Base-by-base conservation (phyloP, 2,113 vertebrate genomes). In the Epinephelus lanceolatus region DNA sequence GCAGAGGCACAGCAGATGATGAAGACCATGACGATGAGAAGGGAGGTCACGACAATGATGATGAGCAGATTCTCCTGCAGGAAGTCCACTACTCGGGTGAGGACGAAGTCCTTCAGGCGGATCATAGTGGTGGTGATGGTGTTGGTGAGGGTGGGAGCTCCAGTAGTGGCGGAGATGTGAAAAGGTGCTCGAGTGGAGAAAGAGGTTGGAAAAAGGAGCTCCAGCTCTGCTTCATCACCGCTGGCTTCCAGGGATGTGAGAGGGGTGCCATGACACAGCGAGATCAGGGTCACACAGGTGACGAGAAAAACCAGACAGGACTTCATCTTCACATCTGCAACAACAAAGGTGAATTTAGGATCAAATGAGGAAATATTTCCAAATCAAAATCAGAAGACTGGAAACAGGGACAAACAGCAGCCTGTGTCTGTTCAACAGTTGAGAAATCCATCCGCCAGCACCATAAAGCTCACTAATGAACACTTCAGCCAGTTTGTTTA, bases 21-120 rank as follows among this genome's bases (percentile, higher is more conserved):
- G 90, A 98, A 97, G 91, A 99, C 95, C 78, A 98, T 93, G 86
- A 99, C 95, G 3, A 98, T 96, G 75, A 95, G 94, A 76, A 99
- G 93, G 1, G 97, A 97, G 76, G 97, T 97, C 81, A 98, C 97
- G 15, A 99, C 97, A 0, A 98, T 95, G 65, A 98, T 96, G 88
- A 98, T 95, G 91, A 98, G 95, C 91, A 96, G 89, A 17, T 99
- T 96, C 71, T 97, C 96, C 77, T 96, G 96, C 91, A 99, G 95
- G 93, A 99, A 98, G 67, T 96, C 96, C 94, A 97, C 95, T 14
- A 99, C 95, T 30, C 95, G 92, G 0, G 94, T 96, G 90, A 99
- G 92, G 59, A 96, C 90, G 21, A 97, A 66, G 85, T 95, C 93
- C 89, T 95, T 96, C 47, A 96, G 93, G 0, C 94, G 93, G 70